Percentiles rank a stretch among this genome's conserved stretches.
Conservation (phyloP, 2,888 invertebrate species). For the Drosophila niveifrons region DNA sequence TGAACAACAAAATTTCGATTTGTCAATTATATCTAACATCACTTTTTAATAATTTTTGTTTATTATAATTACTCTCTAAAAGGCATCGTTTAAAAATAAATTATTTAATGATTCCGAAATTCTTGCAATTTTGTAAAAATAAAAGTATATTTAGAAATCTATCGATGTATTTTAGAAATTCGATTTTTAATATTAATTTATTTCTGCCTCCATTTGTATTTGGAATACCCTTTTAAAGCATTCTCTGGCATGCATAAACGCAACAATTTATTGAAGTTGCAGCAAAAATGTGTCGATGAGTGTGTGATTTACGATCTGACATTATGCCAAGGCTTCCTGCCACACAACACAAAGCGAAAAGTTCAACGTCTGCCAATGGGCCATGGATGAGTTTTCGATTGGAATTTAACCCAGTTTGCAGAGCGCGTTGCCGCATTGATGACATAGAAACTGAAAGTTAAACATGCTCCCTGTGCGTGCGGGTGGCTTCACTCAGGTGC, state of each 20-base stretch:
- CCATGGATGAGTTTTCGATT: slow-evolving; percentile 6
- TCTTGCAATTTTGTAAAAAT: too few species aligned
- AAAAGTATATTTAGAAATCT: too few species aligned
- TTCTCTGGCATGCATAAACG: not conserved
- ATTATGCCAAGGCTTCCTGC: slow-evolving; percentile 18
- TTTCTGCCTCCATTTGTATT: not conserved
- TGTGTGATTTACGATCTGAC: slow-evolving; percentile 63
- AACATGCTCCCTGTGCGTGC: slow-evolving; percentile 43
- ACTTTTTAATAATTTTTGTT: too few species aligned
- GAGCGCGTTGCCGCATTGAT: slow-evolving; percentile 71
- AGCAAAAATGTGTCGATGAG: slow-evolving; percentile 70
- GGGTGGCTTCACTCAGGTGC: slow-evolving; percentile 24
- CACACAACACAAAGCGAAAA: slow-evolving; percentile 10
- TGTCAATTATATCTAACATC: too few species aligned
- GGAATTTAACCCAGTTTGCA: slow-evolving; percentile 66
- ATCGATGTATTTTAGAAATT: too few species aligned
- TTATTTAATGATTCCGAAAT: too few species aligned
- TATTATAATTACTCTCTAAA: too few species aligned
- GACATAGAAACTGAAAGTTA: slow-evolving; percentile 81
- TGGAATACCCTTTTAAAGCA: not conserved
- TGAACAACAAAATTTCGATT: too few species aligned
- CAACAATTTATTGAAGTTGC: slow-evolving; percentile 56
- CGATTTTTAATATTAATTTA: too few species aligned
- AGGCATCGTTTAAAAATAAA: too few species aligned
- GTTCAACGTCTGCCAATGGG: slow-evolving; percentile 23